phyloP scores from a whole-genome alignment of 2,888 invertebrate genomes.

The Xanthia icteritia region DNA sequence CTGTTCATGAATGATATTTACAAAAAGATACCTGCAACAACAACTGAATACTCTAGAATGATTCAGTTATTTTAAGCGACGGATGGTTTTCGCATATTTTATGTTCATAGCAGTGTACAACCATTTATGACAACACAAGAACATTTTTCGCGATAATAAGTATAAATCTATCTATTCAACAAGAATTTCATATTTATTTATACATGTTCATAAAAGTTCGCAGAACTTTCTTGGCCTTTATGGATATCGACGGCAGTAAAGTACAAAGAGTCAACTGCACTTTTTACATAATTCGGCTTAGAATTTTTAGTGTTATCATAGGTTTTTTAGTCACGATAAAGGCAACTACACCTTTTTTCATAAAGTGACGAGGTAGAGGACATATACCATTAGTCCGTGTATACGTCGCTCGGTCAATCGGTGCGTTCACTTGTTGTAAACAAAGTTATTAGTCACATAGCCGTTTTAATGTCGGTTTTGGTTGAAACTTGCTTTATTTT shows the following conservation, averaged over 20 bases:
- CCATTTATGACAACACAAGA: conserved; percentile 31
- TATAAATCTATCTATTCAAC: conserved; percentile 10
- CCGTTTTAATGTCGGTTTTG: not conserved
- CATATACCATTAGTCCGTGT: not conserved
- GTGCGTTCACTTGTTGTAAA: not conserved
- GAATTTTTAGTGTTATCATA: not conserved
- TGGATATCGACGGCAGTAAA: not conserved
- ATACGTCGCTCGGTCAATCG: not conserved
- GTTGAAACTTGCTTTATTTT: not conserved
- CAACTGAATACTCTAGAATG: conserved; percentile 38
- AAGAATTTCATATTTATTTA: conserved; percentile 50
- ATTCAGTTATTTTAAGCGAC: conserved; percentile 41
- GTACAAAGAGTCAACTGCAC: not conserved
- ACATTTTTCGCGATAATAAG: conserved; percentile 44
- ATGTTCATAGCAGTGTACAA: conserved; percentile 33
- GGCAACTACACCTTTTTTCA: too few relatives aligned
- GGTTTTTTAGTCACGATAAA: not conserved
- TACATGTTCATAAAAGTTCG: conserved; percentile 26
- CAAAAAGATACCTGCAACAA: conserved; percentile 9
- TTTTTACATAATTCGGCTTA: not conserved
- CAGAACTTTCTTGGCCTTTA: conserved; percentile 30
- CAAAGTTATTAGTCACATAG: not conserved
- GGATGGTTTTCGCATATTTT: conserved; percentile 61
- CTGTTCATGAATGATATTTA: conserved; percentile 43
- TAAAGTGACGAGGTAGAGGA: too few relatives aligned